Base-by-base conservation (phyloP, 2,888 invertebrate species). In the Scaeva pyrastri region DNA sequence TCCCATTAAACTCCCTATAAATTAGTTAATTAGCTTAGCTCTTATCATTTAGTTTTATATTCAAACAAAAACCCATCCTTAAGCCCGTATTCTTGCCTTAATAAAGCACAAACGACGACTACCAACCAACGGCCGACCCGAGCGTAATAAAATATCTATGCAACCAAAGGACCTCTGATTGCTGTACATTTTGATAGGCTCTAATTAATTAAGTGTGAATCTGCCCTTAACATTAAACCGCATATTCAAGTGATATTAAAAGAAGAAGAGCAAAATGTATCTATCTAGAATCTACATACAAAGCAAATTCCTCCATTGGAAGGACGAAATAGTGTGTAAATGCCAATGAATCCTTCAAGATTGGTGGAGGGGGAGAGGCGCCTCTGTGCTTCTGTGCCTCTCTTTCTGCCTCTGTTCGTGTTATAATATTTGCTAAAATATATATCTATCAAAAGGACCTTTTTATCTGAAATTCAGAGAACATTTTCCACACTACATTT, bases 141-240 rank as follows among this genome's bases (percentile, higher is more conserved):
- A 23, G 19, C 60, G 11, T 16, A 21, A 23, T 45, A 64, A 45
- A 45, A 31, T 16, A 64, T n/a, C 45, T 48, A n/a, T n/a, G 3
- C 14, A 45, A 64, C 64, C 48, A 48, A 26, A 48, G 10, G 26
- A 48, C 26, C 23, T 7, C 23, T 7, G 16, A 45, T 3, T 31
- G 31, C 7, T 16, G 16, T 14, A 31, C 3, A 45, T 31, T 64
- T 45, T 64, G 48, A 64, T 64, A 31, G 48, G 16, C 64, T 48
- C 26, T 64, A 45, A 64, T 64, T 64, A 64, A 64, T 64, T 64
- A 64, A 48, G 64, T 45, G 48, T 7, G 64, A 64, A 43, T 23
- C 43, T 10, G 5, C 16, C 39, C 45, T 26, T 21, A 26, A 26
- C 64, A 64, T 43, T 64, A 64, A 26, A 43, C 64, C 64, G 43